These are phyloP conservation scores for Sorex maritimensis DNA, from an alignment of 2,797 vertebrate species.

Conservation along the genomic window DNA sequence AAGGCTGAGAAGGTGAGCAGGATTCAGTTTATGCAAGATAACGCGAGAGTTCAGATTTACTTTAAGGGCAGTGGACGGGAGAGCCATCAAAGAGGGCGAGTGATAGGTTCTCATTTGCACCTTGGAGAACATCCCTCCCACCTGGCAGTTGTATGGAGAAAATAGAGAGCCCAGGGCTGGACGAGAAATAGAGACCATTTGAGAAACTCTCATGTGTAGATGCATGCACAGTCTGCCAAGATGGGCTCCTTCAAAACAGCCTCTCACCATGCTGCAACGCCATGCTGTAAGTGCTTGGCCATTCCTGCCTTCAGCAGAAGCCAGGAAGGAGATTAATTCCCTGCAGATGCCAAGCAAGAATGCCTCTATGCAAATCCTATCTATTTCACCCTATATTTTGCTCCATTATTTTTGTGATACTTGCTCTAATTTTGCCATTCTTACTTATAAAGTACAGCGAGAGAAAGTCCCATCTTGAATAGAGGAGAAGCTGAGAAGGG, in stretches of 20 bases:
- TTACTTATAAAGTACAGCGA: slow-evolving; percentile 58
- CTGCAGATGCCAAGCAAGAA: slow-evolving; percentile 32
- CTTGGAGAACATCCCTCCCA: slow-evolving; percentile 1
- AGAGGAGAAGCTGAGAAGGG: slow-evolving; percentile 24
- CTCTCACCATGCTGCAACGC: neutral
- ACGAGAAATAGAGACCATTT: neutral
- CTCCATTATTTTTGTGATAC: slow-evolving; percentile 26
- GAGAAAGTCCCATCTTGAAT: slow-evolving; percentile 31
- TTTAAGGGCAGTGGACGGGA: neutral
- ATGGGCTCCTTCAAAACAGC: neutral
- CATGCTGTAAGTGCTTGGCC: slow-evolving; percentile 3
- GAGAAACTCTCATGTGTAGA: neutral
- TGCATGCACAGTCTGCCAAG: neutral
- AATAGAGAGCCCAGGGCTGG: neutral
- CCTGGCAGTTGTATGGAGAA: neutral
- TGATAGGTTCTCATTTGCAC: slow-evolving; percentile 33
- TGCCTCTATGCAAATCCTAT: neutral
- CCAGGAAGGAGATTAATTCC: neutral
- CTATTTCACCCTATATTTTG: neutral
- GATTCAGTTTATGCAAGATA: slow-evolving; percentile 2
- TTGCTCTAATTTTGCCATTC: slow-evolving; percentile 62
- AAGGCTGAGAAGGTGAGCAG: slow-evolving; percentile 6
- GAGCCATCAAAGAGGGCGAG: neutral
- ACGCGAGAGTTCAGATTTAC: slow-evolving; percentile 53
- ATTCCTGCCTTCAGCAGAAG: slow-evolving; percentile 52